Evolutionary conservation across 1,140 invertebrate species (phyloP), one percentile per base, ranked within the genome.

Genomic region (Popillia japonica): DNA sequence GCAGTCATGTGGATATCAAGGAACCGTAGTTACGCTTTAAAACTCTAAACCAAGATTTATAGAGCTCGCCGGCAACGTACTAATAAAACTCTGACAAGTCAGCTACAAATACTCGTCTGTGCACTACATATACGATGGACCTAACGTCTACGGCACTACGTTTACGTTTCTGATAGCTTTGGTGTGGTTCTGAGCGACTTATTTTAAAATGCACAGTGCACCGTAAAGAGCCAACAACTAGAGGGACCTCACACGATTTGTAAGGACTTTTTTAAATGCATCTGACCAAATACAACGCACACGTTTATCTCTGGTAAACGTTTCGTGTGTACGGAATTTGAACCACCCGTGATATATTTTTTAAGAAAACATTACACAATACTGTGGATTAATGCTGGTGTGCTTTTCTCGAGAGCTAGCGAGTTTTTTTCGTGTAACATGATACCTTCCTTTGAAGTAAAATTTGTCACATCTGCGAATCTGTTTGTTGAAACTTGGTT

Each of bases 51-150:
- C 72, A 42, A 74, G 72, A 74, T 74, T 74, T 74, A 74, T 74
- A 40, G 72, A 41, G 34, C 34, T 74, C 72, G 72, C 14, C 41
- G 72, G 41, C 72, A 40, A 44, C 41, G 72, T 44, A 74, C 72
- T 40, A 74, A 74, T 74, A 74, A 74, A 74, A 74, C 72, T 34
- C 72, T 20, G 72, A 74, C 72, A 74, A 74, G 72, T 74, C 72
- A 34, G 17, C 72, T 41, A 74, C 72, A 74, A 74, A 74, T 74
- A 74, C 40, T 10, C 61, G 61, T 68, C 22, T 34, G 61, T 34
- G 61, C 22, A 27, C 23, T 22, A 27, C 61, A 68, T 55, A 55
- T 17, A 55, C 20, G 27, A 27, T 14, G 27, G 11, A 68, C 61
- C 20, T 11, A 20, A 10, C 27, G 0, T 22, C 27, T 20, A 68